Percentiles rank a stretch among this genome's conserved stretches.
phyloP scores from a whole-genome alignment of 2,888 invertebrate species.

The Pristionchus entomophagus region DNA sequence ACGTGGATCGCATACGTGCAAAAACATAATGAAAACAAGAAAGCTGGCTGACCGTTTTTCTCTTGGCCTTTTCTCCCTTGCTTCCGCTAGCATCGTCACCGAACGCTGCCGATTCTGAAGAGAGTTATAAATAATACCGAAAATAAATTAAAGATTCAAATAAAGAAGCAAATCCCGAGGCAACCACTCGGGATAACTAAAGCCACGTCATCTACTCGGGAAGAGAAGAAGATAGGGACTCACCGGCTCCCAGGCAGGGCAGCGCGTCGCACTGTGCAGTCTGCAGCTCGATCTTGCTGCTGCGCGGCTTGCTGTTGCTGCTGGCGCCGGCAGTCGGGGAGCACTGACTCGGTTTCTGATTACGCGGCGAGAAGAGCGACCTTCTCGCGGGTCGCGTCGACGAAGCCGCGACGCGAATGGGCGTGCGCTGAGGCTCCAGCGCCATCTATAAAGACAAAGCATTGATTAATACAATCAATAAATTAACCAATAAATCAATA shows the following conservation, averaged over 20 bases:
- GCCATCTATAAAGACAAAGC: background rate
- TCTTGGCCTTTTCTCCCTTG: background rate
- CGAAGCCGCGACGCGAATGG: constrained; percentile 14
- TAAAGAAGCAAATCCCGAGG: background rate
- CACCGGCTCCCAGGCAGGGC: background rate
- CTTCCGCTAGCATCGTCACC: background rate
- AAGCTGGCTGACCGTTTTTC: background rate
- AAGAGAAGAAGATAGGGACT: too few species aligned
- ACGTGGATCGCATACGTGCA: background rate
- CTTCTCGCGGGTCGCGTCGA: constrained; percentile 4
- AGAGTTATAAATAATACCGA: too few species aligned
- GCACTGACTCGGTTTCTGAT: too few species aligned
- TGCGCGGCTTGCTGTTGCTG: background rate
- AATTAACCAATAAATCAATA: background rate
- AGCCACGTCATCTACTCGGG: too few species aligned
- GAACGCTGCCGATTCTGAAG: constrained; percentile 7
- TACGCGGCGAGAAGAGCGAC: background rate
- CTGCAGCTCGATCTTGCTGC: background rate
- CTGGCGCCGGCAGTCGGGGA: background rate
- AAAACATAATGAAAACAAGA: background rate
- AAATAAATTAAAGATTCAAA: too few species aligned
- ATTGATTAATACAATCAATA: background rate
- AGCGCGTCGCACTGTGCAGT: background rate
- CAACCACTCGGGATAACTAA: too few species aligned
- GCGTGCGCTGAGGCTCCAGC: background rate